Evolutionary conservation across 1,140 invertebrate genomes (phyloP).

Genomic region (Carcinoscorpius rotundicauda): DNA sequence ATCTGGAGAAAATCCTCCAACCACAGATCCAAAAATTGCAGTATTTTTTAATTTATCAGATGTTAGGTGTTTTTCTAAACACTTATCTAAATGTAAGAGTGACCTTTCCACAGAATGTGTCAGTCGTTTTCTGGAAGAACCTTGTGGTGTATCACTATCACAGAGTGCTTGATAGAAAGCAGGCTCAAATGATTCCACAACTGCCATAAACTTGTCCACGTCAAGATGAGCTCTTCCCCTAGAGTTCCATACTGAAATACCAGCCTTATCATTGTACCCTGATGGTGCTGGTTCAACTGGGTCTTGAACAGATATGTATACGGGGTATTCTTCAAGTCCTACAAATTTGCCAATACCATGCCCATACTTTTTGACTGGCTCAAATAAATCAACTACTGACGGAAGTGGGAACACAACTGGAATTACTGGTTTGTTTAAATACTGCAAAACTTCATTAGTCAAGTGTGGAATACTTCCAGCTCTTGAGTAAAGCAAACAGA

Average conservation of each 20-base stretch:
- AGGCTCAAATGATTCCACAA: constrained; percentile 59
- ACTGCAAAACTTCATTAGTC: constrained; percentile 16
- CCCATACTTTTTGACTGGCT: constrained; percentile 10
- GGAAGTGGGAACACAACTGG: constrained; percentile 20
- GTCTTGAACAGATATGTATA: constrained; percentile 47
- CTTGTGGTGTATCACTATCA: constrained; percentile 61
- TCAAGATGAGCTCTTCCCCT: constrained; percentile 52
- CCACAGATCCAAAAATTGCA: constrained; percentile 52
- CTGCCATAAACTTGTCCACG: constrained; percentile 53
- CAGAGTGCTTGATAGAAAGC: constrained; percentile 62
- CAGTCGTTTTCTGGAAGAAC: constrained; percentile 51
- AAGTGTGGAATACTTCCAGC: constrained; percentile 22
- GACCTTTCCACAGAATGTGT: constrained; percentile 42
- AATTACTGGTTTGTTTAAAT: constrained; percentile 1
- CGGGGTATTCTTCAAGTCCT: constrained; percentile 17
- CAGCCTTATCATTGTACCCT: constrained; percentile 51
- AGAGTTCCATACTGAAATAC: constrained; percentile 55
- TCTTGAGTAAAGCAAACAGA: constrained; percentile 19
- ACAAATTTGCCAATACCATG: constrained; percentile 17
- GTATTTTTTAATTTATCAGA: constrained; percentile 28
- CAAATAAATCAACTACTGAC: constrained; percentile 13
- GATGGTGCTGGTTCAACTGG: constrained; percentile 42
- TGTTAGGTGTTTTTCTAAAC: constrained; percentile 24
- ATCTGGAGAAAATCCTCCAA: constrained; percentile 52
- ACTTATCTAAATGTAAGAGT: constrained; percentile 24